Evolutionary conservation across 2,797 vertebrate genomes (phyloP).

Genomic region (Falco novaeseelandiae): DNA sequence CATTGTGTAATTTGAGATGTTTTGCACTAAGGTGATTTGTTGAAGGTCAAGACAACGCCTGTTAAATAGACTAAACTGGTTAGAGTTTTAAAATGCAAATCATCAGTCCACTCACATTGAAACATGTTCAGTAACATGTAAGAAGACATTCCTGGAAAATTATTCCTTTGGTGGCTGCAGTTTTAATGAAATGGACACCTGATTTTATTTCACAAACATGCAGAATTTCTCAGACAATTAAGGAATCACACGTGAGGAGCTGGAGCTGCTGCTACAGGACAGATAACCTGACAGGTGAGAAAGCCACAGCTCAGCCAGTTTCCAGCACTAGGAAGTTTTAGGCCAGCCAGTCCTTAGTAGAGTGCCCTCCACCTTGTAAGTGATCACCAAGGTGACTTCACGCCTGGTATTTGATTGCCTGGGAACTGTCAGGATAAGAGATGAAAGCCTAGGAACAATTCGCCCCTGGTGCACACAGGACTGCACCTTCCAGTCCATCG

Average conservation of each 20-base stretch:
- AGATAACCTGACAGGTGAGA: neutral
- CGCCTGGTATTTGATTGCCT: rapidly evolving
- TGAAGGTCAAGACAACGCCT: slow-evolving; percentile 14
- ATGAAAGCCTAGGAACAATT: neutral
- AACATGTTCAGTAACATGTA: neutral
- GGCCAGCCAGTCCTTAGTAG: neutral
- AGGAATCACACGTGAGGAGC: neutral
- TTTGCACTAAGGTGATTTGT: neutral
- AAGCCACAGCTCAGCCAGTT: neutral
- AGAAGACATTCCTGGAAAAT: neutral
- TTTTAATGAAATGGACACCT: neutral
- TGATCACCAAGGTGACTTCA: neutral
- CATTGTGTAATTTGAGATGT: neutral
- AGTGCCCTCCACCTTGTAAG: neutral
- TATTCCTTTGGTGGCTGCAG: neutral
- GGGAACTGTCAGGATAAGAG: neutral
- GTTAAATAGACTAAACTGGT: neutral
- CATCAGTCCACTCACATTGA: neutral
- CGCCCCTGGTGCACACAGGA: neutral
- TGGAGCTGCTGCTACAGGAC: neutral
- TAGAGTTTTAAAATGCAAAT: neutral
- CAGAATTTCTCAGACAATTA: neutral
- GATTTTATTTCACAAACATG: neutral
- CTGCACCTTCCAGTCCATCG: neutral
- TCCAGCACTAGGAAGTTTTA: neutral